Evolutionary conservation across 2,797 vertebrate species (phyloP).

Genomic region (Pelodytes ibericus): DNA sequence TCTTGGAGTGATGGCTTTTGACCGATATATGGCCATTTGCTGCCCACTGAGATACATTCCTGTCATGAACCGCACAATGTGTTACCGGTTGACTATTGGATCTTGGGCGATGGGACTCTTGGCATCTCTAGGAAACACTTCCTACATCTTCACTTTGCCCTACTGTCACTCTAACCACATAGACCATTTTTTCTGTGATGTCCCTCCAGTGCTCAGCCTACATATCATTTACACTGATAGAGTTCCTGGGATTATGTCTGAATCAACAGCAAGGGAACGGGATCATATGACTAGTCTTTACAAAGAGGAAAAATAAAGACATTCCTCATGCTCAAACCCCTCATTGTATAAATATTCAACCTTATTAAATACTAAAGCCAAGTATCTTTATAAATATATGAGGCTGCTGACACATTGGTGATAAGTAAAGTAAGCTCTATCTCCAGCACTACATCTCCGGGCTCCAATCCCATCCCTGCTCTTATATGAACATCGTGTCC

Average conservation of each 20-base stretch:
- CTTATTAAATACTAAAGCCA: too few relatives aligned
- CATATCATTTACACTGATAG: too few relatives aligned
- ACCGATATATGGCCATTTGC: constrained; percentile 31
- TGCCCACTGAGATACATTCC: constrained; percentile 7
- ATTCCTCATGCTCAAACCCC: too few relatives aligned
- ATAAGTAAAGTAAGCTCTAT: background rate
- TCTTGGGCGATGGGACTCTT: constrained; percentile 28
- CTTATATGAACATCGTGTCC: constrained; percentile 18
- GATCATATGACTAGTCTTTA: too few relatives aligned
- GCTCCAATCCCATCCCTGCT: constrained; percentile 4
- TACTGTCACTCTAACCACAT: constrained; percentile 10
- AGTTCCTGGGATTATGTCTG: too few relatives aligned
- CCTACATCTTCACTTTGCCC: constrained; percentile 4
- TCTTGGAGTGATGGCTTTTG: constrained; percentile 26
- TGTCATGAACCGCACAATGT: constrained; percentile 5
- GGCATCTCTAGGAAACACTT: constrained; percentile 3
- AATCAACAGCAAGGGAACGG: too few relatives aligned
- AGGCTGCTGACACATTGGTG: constrained; percentile 20
- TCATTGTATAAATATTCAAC: too few relatives aligned
- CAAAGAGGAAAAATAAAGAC: too few relatives aligned
- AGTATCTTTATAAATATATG: too few relatives aligned
- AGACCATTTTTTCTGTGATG: constrained; percentile 32
- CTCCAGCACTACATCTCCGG: constrained; percentile 5
- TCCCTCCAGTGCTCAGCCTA: constrained; percentile 3
- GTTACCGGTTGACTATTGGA: background rate